Conservation (phyloP, 2,888 invertebrate genomes). For the Ganaspis brasiliensis region DNA sequence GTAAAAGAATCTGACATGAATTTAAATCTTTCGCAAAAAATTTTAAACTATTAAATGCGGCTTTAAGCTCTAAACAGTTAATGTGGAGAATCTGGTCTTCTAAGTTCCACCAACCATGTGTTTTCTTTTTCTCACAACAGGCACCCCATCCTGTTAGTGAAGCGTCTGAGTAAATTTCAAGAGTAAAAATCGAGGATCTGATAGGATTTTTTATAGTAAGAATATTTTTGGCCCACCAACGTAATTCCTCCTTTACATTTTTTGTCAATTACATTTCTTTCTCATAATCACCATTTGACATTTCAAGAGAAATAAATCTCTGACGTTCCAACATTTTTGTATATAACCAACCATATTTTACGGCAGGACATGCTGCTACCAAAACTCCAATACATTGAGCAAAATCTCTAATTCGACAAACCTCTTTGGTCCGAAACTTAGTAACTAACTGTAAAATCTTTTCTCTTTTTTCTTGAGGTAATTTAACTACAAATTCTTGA, state of each 20-base stretch:
- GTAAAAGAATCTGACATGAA: background rate
- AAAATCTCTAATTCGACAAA: background rate
- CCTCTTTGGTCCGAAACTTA: too few relatives aligned
- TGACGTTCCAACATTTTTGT: background rate
- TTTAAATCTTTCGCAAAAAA: conserved; percentile 34
- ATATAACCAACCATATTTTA: background rate
- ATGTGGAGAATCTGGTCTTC: too few relatives aligned
- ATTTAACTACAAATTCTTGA: too few relatives aligned
- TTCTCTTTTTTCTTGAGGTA: too few relatives aligned
- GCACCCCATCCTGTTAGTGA: background rate
- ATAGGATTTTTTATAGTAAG: background rate
- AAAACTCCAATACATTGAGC: conserved; percentile 13
- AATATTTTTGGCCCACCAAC: background rate
- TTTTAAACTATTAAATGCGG: background rate
- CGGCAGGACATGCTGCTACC: background rate
- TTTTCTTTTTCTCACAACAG: background rate
- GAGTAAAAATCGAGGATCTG: background rate
- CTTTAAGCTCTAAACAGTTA: too few relatives aligned
- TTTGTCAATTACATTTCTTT: background rate
- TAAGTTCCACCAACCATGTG: conserved; percentile 1
- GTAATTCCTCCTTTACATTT: background rate
- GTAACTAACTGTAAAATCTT: too few relatives aligned
- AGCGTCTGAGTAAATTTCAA: background rate
- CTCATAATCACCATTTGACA: background rate
- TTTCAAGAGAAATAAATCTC: background rate